Base-by-base conservation (phyloP, 2,113 vertebrate species). In the Hystrix brachyura region DNA sequence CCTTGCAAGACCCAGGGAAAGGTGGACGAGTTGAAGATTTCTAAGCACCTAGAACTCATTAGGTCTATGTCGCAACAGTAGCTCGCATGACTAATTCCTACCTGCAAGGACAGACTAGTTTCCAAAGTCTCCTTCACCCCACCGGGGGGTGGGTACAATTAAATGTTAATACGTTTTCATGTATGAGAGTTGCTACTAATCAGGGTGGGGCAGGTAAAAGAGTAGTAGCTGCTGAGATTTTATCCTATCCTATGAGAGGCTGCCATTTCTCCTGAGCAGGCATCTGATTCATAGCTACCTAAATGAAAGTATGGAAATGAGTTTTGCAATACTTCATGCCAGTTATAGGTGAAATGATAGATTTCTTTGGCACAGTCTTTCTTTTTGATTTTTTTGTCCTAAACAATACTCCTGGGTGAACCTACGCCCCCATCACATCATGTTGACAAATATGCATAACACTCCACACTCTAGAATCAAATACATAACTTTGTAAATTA, bases 261-360 rank as follows among this genome's bases (percentile, higher is more conserved):
- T 80, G 84, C n/a, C 87, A 43, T 92, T 60, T 82, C 84, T 88
- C 78, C 85, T 25, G 13, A 14, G 76, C 80, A 46, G 79, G 48
- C 46, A 43, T 60, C 81, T 92, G 96, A 97, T 88, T 95, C 86
- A 90, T 51, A 84, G 79, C 51, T 60, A 93, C 83, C 79, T 53
- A 32, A 95, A 90, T 5, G 71, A 96, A 96, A 95, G 84, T 85
- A 94, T 17, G 92, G 67, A 97, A 94, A 81, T 91, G 76, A 43
- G 59, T 91, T 94, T 83, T 88, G 83, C 81, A 98, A 96, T 67
- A 92, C 65, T 97, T 95, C 97, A 96, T 91, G 60, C 86, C 34
- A 89, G 60, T 90, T 60, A 62, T 51, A 80, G 85, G 83, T 96
- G 78, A 80, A 98, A 97, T 55, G 48, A 86, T 43, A 87, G 64